Conservation (phyloP, 2,888 invertebrate genomes). For the Pachliopta kotzebuea region DNA sequence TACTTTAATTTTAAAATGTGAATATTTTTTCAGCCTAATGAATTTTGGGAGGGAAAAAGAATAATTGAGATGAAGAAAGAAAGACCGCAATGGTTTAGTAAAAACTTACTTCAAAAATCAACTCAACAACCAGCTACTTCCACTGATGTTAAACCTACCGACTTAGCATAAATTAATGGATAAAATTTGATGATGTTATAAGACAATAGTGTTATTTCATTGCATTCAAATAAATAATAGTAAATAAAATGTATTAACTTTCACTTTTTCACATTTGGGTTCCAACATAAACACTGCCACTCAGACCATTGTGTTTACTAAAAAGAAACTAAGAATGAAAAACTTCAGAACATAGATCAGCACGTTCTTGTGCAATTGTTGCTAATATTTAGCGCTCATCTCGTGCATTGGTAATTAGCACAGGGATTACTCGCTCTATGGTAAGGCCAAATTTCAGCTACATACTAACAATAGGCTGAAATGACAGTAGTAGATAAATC, state of each 20-base stretch:
- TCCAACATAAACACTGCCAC: too few species aligned
- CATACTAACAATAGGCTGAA: background rate
- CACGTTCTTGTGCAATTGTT: too few species aligned
- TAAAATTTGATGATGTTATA: background rate
- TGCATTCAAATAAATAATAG: background rate
- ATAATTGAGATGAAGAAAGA: constrained; percentile 92
- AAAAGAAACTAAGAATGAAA: too few species aligned
- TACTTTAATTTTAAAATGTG: background rate
- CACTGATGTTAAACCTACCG: constrained; percentile 87
- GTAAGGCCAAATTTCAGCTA: background rate
- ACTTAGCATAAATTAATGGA: constrained; percentile 78
- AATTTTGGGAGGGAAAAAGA: constrained; percentile 85
- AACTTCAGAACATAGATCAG: too few species aligned
- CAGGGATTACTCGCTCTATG: too few species aligned
- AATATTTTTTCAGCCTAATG: constrained; percentile 68
- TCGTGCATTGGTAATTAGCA: too few species aligned
- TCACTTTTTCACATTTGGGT: background rate
- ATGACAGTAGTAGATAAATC: background rate
- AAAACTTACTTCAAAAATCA: constrained; percentile 89
- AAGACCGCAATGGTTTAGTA: constrained; percentile 93
- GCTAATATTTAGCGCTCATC: too few species aligned
- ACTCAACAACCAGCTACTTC: constrained; percentile 85
- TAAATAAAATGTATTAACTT: background rate
- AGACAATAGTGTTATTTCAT: background rate
- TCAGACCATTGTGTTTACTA: too few species aligned